Base-by-base conservation (phyloP, 2,888 invertebrate species). In the Pherbina coryleti region DNA sequence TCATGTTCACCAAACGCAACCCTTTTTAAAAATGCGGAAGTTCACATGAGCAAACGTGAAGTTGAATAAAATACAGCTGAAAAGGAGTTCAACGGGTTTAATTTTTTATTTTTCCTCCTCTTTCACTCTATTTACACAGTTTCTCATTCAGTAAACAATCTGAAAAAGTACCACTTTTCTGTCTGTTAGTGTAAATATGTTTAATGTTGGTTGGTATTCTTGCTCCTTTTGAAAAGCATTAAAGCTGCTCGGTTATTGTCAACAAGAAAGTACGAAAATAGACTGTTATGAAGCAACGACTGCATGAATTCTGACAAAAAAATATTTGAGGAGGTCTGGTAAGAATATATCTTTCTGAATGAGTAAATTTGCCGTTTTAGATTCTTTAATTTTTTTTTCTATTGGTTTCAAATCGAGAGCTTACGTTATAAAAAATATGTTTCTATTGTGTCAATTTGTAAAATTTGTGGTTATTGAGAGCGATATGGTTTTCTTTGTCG, bases 21-120 rank as follows among this genome's bases (percentile, higher is more conserved):
- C 19, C 17, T 17, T 17, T n/a, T 67, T 37, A 3, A 67, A 67
- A 67, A 67, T 67, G 67, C 67, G 67, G 67, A 67, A 67, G 67
- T 37, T 67, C 67, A 37, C 67, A 67, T 37, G 67, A 66, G 44
- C 25, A 3, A 3, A 25, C 57, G 57, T 28, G 22, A 28, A 19
- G 14, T 22, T 14, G 57, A 19, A 60, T 22, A 11, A 28, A 60
- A 60, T 14, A 60, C 28, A 28, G 9, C 14, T 22, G 25, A 60
- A 28, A 22, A 19, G 55, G 19, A 55, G 67, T 37, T 67, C 34
- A 34, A 67, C 67, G 31, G 19, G 67, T 19, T n/a, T 22, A 22
- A 34, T n/a, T 67, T 17, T 67, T 17, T 44, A n/a, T 31, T 22
- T 17, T 67, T 19, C 9, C n/a, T 34, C 37, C 7, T 17, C n/a